Evolutionary conservation across 2,888 invertebrate genomes (phyloP).

Genomic region (Ophion obscuratus): DNA sequence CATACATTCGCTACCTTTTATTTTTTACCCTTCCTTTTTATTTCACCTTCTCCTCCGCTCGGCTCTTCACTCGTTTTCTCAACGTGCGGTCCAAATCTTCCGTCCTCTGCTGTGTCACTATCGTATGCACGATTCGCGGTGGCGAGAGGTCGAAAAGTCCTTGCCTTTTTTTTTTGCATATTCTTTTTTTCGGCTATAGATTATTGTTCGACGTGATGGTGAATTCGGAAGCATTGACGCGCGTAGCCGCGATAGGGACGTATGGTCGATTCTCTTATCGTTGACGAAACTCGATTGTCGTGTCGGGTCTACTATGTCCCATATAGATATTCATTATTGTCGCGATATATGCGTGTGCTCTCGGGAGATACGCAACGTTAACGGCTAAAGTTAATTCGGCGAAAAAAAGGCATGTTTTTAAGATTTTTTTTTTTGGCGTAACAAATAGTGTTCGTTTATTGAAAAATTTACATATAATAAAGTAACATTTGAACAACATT

Average conservation of each 20-base stretch:
- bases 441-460: too few species aligned
- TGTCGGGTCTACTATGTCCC: background rate
- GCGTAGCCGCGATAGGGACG: constrained; percentile 44
- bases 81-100: constrained; percentile 2
- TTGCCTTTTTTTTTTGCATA: constrained; percentile 20
- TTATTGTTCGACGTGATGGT: constrained; percentile 1
- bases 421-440: too few species aligned
- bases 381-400: too few species aligned
- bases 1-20: background rate
- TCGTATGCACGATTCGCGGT: background rate
- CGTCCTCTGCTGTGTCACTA: background rate
- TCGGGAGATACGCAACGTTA: background rate
- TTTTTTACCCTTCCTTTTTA: background rate
- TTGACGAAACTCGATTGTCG: constrained; percentile 19
- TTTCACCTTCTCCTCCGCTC: background rate
- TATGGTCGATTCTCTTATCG: constrained; percentile 43
- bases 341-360: background rate
- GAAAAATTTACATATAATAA: too few species aligned
- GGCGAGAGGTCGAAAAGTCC: constrained; percentile 24
- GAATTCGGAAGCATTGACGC: constrained; percentile 51
- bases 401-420: too few species aligned
- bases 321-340: background rate
- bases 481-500: too few species aligned
- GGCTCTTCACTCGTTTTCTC: constrained; percentile 10
- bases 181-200: constrained; percentile 19